Evolutionary conservation across 2,113 vertebrate species (phyloP), one percentile per base, ranked within the genome.

Genomic region (Toxotes jaculatrix): DNA sequence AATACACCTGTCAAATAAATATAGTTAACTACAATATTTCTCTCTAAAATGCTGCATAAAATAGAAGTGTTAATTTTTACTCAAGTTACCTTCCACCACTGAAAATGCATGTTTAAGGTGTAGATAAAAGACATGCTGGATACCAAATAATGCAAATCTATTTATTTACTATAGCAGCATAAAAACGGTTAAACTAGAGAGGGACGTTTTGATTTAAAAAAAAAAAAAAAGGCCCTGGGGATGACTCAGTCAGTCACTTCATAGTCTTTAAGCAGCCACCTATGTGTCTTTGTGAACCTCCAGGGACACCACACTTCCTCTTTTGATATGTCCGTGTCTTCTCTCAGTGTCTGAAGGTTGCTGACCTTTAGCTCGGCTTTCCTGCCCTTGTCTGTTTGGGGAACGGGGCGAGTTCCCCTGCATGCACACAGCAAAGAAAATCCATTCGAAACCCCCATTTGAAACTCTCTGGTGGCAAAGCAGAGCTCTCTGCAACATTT

Each of bases 291-390:
- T 87, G 87, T 87, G 74, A 85, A 62, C 75, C 84, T 77, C 85
- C 60, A 78, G 88, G 90, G 89, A 89, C 83, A 31, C 8, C 74
- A 53, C 51, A 7, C 60, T 78, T 86, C 86, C 72, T 83, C 87
- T 77, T 89, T 88, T 91, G 91, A 92, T 90, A 87, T 86, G 83
- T 79, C 72, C 62, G 61, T 51, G 79, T 84, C 81, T 63, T 64
- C 81, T 45, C 85, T 71, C 78, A 1, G 65, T 74, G 86, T 91
- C 85, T 86, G 45, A 61, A 74, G 76, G 74, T 14, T 6, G 72
- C 57, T 91, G 93, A 91, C 93, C 91, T 93, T 82, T 86, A 65
- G 65, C 85, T 77, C 42, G 16, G 38, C 60, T 70, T 77, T 78
- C 87, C 88, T 90, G 85, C 65, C 84, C 77, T 85, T 73, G 11